Evolutionary conservation across 2,113 vertebrate species (phyloP).

Genomic region (Muntiacus reevesi): DNA sequence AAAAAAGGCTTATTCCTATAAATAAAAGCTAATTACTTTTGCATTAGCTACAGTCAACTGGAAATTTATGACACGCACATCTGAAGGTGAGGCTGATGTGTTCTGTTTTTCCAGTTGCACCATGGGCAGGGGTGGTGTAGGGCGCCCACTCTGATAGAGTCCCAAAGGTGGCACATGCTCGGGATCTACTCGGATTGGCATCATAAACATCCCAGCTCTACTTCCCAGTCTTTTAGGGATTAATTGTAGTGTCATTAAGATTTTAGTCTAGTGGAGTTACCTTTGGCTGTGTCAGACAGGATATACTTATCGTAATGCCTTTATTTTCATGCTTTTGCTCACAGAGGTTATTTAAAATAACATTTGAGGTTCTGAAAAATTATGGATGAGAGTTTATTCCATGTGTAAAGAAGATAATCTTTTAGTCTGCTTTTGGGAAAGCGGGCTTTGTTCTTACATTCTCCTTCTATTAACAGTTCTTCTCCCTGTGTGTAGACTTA

Average conservation of each 20-base stretch:
- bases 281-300: neutral
- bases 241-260: conserved; percentile 55
- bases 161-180: neutral
- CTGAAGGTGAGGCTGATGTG: conserved; percentile 49
- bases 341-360: neutral
- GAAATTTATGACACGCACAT: conserved; percentile 57
- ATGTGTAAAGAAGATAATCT: neutral
- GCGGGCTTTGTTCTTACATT: neutral
- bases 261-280: neutral
- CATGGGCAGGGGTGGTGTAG: neutral
- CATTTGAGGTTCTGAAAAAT: neutral
- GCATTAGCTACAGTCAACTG: conserved; percentile 66
- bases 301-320: neutral
- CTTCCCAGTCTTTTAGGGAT: conserved; percentile 2
- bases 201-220: neutral
- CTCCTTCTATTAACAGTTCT: neutral
- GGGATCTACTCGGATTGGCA: neutral
- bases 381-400: neutral
- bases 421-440: neutral
- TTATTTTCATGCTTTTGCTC: neutral
- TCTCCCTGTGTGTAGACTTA: neutral
- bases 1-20: conserved; percentile 56
- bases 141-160: neutral
- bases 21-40: conserved; percentile 76
- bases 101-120: conserved; percentile 21